Base-by-base conservation (phyloP, 1,140 invertebrate genomes). In the Pentalonia nigronervosa region DNA sequence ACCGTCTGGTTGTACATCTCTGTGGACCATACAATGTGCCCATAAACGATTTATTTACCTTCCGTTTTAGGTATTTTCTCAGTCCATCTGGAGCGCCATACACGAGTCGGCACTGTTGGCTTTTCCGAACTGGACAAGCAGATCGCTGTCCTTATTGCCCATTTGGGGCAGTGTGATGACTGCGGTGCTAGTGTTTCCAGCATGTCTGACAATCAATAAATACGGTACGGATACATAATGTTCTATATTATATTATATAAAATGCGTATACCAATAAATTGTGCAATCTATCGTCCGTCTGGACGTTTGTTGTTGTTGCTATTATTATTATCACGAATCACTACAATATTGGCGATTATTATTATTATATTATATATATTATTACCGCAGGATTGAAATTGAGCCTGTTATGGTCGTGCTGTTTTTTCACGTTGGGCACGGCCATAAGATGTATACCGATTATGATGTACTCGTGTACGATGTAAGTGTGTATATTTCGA, bases 181-280 rank as follows among this genome's bases (percentile, higher is more conserved):
- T 1, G 36, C 48, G 7, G 34, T 84, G 2, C 41, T 93, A 1
- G 48, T 86, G 21, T 53, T 93, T 30, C 48, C 81, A 21, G 81
- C 91, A 7, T 86, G 91, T 56, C 20, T 86, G 9, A 21, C 7
- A 0, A 50, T 93, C 23, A 93, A 93, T 25, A 93, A 93, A 93
- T 93, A 86, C 34, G 81, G 91, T 84, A 86, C 7, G n/a, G 4
- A 67, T 34, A 50, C 20, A 47, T 50, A 21, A n/a, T n/a, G n/a
- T n/a, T n/a, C n/a, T 21, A 25, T 30, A 48, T 21, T 88, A 88
- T 21, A 2, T n/a, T 67, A 60, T 30, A 60, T 30, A 30, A 60
- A n/a, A n/a, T n/a, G n/a, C n/a, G n/a, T n/a, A 53, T 53, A 23
- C 21, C 21, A 21, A 53, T 53, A 53, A 21, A 53, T 23, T 53